Evolutionary conservation across 2,113 vertebrate genomes (phyloP).

Genomic region (Ginglymostoma cirratum): DNA sequence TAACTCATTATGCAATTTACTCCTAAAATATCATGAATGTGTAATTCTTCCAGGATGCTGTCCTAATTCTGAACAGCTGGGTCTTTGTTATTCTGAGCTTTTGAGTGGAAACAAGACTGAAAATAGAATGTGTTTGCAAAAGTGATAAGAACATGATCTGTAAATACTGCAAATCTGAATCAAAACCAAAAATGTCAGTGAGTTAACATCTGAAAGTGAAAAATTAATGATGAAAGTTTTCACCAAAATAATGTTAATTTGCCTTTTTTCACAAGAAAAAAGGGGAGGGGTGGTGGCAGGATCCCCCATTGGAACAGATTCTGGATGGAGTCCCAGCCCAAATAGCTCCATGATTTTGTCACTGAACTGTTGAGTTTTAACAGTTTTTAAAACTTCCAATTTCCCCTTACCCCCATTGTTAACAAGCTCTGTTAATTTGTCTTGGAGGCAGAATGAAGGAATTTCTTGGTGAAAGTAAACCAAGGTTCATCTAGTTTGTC

Average conservation of each 20-base stretch:
- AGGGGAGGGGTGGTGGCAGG: no score
- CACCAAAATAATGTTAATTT: neutral
- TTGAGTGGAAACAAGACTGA: neutral
- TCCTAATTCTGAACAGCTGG: neutral
- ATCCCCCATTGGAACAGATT: neutral
- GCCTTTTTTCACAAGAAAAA: neutral
- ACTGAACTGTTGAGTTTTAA: no score
- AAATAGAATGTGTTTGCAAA: neutral
- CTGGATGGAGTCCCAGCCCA: neutral
- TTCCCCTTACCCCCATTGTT: neutral
- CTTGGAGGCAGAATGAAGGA: neutral
- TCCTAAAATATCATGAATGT: neutral
- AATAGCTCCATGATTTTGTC: neutral
- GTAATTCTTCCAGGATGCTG: neutral
- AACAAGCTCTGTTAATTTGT: neutral
- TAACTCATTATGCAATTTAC: neutral
- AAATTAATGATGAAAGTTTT: neutral
- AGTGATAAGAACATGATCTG: neutral
- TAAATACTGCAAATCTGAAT: neutral
- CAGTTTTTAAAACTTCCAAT: no score
- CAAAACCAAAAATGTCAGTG: neutral
- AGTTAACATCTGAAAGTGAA: neutral
- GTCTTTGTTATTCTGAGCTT: neutral
- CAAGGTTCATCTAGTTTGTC: neutral
- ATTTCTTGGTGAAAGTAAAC: neutral